These are phyloP conservation scores for Phrynocephalus forsythii DNA, from an alignment of 2,797 vertebrate genomes.

Conservation along the genomic window DNA sequence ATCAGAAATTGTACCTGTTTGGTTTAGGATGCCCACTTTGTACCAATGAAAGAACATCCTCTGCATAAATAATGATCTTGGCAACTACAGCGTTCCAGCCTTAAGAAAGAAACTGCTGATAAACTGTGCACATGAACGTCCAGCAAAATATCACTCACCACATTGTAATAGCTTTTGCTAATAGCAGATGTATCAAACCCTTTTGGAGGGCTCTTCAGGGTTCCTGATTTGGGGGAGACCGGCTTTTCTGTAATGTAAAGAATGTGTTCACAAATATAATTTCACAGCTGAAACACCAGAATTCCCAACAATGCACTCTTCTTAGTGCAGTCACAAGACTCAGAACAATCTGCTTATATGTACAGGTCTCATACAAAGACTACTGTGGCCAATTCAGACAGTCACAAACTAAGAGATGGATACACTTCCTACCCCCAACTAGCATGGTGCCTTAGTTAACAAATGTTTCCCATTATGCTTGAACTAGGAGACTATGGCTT, in stretches of 20 bases:
- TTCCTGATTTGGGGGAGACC: slow-evolving; percentile 95
- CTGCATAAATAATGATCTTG: neutral
- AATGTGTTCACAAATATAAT: slow-evolving; percentile 58
- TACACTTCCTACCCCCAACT: too few species aligned
- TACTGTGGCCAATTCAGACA: neutral
- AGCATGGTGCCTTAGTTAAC: neutral
- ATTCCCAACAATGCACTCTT: slow-evolving; percentile 62
- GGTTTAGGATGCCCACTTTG: neutral
- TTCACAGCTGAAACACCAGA: slow-evolving; percentile 61
- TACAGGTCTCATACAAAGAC: neutral
- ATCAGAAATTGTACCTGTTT: neutral
- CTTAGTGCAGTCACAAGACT: neutral
- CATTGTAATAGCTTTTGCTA: slow-evolving; percentile 98
- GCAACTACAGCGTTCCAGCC: neutral
- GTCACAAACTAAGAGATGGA: neutral
- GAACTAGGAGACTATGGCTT: neutral
- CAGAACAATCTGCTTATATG: neutral
- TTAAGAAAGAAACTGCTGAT: neutral
- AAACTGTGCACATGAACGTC: neutral
- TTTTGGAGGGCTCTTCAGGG: slow-evolving; percentile 94
- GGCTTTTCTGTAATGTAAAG: slow-evolving; percentile 87
- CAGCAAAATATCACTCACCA: slow-evolving; percentile 83
- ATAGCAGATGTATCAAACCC: slow-evolving; percentile 92
- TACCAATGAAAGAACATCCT: neutral
- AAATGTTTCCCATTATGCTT: neutral